Conservation (phyloP, 2,888 invertebrate genomes). For the Leptura quadrifasciata region DNA sequence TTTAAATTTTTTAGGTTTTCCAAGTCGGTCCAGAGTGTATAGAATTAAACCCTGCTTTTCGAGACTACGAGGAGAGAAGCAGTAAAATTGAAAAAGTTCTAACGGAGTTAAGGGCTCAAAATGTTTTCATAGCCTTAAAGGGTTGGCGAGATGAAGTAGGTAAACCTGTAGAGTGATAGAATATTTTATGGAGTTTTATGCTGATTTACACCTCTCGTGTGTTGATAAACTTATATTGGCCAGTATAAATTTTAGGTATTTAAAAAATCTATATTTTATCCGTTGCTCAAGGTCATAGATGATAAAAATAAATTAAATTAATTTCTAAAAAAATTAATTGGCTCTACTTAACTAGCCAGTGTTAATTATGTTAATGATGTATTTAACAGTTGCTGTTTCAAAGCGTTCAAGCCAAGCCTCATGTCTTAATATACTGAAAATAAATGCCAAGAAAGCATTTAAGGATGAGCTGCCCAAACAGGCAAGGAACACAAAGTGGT, state of each 20-base stretch:
- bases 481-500: too few relatives aligned
- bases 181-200: not conserved
- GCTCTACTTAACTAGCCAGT: not conserved
- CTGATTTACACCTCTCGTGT: not conserved
- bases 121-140: conserved; percentile 86
- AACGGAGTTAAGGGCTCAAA: conserved; percentile 83
- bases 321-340: not conserved
- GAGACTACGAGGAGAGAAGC: conserved; percentile 89
- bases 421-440: too few relatives aligned
- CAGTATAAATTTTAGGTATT: not conserved
- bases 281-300: not conserved
- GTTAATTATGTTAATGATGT: not conserved
- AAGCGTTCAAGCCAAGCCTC: not conserved
- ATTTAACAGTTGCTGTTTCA: not conserved
- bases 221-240: not conserved
- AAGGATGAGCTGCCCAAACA: too few relatives aligned
- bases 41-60: conserved; percentile 90
- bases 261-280: not conserved
- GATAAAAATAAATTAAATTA: conserved; percentile 1
- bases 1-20: conserved; percentile 77
- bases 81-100: conserved; percentile 87
- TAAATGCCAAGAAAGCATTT: not conserved
- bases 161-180: not conserved
- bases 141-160: conserved; percentile 95
- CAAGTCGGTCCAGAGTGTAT: conserved; percentile 84